phyloP scores from a whole-genome alignment of 2,113 vertebrate genomes.

The Psammodynastes pulverulentus region DNA sequence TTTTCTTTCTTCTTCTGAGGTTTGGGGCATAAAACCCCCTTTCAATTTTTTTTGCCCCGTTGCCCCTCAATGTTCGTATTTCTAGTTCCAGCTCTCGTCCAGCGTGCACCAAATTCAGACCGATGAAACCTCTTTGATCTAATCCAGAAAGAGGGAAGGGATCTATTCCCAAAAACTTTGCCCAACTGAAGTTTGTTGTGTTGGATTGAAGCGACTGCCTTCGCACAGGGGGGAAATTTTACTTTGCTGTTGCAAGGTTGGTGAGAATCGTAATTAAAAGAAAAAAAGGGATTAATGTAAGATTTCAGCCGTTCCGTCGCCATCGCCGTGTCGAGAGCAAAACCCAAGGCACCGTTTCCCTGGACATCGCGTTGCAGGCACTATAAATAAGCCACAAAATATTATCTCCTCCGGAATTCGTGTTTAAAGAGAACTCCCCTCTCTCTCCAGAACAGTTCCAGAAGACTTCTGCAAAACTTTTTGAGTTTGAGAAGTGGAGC shows the following conservation, averaged over 20 bases:
- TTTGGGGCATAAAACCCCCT: neutral
- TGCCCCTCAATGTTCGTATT: neutral
- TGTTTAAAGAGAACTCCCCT: conserved; percentile 23
- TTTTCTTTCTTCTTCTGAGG: neutral
- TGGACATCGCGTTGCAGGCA: conserved; percentile 45
- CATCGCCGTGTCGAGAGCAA: conserved; percentile 56
- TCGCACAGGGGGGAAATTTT: neutral
- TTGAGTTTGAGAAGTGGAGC: neutral
- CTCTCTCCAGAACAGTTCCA: neutral
- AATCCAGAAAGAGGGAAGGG: no score
- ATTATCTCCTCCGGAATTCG: neutral
- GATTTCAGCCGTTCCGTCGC: conserved; percentile 40
- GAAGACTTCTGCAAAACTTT: conserved; percentile 21
- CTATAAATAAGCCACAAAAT: conserved; percentile 38
- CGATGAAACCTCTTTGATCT: neutral
- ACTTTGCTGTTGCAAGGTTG: neutral
- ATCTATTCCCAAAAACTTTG: neutral
- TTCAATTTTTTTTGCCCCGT: neutral
- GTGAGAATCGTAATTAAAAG: neutral
- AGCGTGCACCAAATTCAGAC: neutral
- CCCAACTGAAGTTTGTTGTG: neutral
- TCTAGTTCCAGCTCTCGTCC: neutral
- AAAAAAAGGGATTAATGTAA: conserved; percentile 35
- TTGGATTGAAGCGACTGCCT: neutral
- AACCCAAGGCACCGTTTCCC: conserved; percentile 62